phyloP scores from a whole-genome alignment of 64 coral and sea anemone genomes.

The Orbicella faveolata region DNA sequence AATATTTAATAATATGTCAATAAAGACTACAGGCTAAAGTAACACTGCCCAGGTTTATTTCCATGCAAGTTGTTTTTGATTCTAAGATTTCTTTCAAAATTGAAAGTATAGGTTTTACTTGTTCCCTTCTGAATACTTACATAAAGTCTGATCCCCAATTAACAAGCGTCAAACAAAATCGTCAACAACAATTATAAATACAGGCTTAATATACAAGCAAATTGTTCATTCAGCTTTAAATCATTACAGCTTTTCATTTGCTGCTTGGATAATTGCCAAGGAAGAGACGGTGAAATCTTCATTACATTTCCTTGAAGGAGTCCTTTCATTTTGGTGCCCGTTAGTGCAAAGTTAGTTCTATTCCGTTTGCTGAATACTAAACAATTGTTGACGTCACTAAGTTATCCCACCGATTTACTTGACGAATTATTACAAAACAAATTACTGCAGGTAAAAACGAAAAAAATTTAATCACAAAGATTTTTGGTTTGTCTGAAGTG shows the following conservation, averaged over 20 bases:
- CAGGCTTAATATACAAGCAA: not conserved
- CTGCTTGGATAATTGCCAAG: no score
- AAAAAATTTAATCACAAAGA: not conserved
- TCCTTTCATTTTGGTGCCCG: no score
- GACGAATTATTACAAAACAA: not conserved
- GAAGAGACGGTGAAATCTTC: not conserved
- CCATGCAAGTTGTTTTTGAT: not conserved
- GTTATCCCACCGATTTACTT: not conserved
- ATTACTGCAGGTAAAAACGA: not conserved
- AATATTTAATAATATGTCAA: no score
- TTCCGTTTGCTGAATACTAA: not conserved
- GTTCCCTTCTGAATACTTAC: not conserved
- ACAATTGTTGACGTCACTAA: slow-evolving; percentile 3
- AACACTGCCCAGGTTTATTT: slow-evolving; percentile 2
- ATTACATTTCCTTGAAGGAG: not conserved
- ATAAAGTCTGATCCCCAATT: not conserved
- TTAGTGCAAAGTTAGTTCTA: no score
- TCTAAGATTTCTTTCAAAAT: not conserved
- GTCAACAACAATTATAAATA: not conserved
- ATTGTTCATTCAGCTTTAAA: not conserved
- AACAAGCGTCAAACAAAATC: not conserved
- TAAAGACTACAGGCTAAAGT: no score
- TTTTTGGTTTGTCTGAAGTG: no score
- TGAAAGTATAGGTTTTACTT: not conserved
- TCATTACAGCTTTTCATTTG: not conserved